phyloP scores from a whole-genome alignment of 30 jellyfish, hydroid and myxozoan genomes.

The Aurelia aurita region DNA sequence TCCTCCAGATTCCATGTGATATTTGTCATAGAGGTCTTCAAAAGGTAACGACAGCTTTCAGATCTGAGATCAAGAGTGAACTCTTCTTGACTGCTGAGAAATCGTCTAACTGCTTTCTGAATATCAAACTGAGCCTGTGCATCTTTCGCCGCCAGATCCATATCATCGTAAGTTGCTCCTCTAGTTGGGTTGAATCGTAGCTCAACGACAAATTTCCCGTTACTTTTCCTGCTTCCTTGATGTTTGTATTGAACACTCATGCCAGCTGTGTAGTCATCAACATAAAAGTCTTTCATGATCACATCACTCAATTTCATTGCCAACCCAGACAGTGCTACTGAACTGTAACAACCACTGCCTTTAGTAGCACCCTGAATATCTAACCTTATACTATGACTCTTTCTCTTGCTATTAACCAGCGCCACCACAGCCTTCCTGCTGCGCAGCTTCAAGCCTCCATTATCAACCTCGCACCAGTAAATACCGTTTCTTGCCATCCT shows the following conservation, averaged over 20 bases:
- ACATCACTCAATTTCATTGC: slow-evolving; percentile 2
- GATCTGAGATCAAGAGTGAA: background rate
- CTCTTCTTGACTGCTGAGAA: slow-evolving; percentile 15
- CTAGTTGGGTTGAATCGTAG: slow-evolving; percentile 7
- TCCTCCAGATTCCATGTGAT: slow-evolving; percentile 57
- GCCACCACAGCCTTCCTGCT: slow-evolving; percentile 83
- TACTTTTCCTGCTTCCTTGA: background rate
- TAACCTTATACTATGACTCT: slow-evolving; percentile 59
- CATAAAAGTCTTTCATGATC: slow-evolving; percentile 25
- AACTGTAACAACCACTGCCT: slow-evolving; percentile 36
- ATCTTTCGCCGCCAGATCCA: slow-evolving; percentile 51
- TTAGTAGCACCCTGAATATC: slow-evolving; percentile 11
- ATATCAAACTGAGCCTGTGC: slow-evolving; percentile 49
- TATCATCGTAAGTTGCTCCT: background rate
- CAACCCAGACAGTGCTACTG: background rate
- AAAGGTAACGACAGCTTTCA: slow-evolving; percentile 14
- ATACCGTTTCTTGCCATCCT: slow-evolving; percentile 53
- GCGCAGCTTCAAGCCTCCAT: slow-evolving; percentile 73
- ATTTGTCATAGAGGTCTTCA: slow-evolving; percentile 14
- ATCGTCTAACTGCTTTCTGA: slow-evolving; percentile 33
- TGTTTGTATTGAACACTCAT: background rate
- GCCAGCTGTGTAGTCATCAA: background rate
- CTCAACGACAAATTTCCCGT: slow-evolving; percentile 19
- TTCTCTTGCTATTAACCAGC: slow-evolving; percentile 47
- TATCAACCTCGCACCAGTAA: slow-evolving; percentile 91